Conservation (phyloP, 2,113 vertebrate species). For the Diadophis punctatus region DNA sequence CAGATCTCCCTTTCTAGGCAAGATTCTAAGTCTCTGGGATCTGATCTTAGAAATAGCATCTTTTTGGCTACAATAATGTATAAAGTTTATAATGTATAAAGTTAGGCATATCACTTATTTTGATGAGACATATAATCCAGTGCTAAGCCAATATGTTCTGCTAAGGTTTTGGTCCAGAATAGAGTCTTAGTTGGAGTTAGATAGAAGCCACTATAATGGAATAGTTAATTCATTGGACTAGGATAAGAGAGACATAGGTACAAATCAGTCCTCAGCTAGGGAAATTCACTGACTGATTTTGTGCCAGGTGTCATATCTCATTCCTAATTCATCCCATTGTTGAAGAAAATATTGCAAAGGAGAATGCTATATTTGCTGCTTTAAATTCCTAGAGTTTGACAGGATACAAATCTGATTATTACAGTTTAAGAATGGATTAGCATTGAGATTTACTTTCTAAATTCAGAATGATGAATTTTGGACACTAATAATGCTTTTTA, state of each 20-base stretch:
- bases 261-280: not conserved
- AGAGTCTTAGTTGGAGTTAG: not conserved
- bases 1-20: not conserved
- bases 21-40: not conserved
- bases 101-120: not conserved
- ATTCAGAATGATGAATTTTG: not conserved
- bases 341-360: not conserved
- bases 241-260: not conserved
- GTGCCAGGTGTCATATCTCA: not conserved
- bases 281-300: not conserved
- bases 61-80: not conserved
- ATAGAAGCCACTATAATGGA: not conserved
- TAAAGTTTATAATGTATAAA: not conserved
- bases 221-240: not conserved
- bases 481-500: not conserved
- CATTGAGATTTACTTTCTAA: not conserved
- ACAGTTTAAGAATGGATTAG: not conserved
- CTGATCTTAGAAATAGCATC: not conserved
- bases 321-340: not conserved
- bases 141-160: not conserved
- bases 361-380: not conserved
- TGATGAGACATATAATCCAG: not conserved
- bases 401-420: not conserved
- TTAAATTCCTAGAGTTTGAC: not conserved
- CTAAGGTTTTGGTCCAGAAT: not conserved